Evolutionary conservation across 2,113 vertebrate genomes (phyloP).

Genomic region (Caretta caretta): DNA sequence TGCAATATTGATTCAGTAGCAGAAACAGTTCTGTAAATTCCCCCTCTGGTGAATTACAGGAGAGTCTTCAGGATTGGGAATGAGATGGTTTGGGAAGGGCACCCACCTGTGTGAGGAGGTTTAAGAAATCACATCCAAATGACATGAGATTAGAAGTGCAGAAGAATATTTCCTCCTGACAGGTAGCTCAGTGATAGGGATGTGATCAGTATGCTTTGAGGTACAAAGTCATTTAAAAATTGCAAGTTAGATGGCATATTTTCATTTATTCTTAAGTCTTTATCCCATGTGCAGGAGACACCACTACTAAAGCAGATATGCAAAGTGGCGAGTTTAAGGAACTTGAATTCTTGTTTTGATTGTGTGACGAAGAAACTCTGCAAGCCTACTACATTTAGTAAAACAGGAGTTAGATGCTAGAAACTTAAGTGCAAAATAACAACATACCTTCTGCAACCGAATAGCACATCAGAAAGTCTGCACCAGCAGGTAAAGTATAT

Average conservation of each 20-base stretch:
- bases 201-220: neutral
- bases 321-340: neutral
- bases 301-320: neutral
- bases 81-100: neutral
- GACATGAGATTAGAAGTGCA: neutral
- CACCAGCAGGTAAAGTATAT: slow-evolving; percentile 91
- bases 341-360: neutral
- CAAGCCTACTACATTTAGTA: neutral
- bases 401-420: neutral
- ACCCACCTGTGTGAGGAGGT: neutral
- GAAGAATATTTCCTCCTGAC: neutral
- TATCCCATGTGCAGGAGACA: neutral
- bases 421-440: neutral
- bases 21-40: neutral
- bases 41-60: neutral
- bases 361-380: neutral
- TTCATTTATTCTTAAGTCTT: neutral
- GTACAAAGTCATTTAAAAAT: neutral
- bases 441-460: slow-evolving; percentile 94
- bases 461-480: slow-evolving; percentile 98
- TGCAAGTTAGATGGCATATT: neutral
- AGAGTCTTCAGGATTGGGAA: neutral
- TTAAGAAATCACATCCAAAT: neutral
- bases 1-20: neutral
- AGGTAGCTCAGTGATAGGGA: neutral